Evolutionary conservation across 2,888 invertebrate genomes (phyloP), one percentile per base, ranked within the genome.

Genomic region (Aporophyla lueneburgensis): DNA sequence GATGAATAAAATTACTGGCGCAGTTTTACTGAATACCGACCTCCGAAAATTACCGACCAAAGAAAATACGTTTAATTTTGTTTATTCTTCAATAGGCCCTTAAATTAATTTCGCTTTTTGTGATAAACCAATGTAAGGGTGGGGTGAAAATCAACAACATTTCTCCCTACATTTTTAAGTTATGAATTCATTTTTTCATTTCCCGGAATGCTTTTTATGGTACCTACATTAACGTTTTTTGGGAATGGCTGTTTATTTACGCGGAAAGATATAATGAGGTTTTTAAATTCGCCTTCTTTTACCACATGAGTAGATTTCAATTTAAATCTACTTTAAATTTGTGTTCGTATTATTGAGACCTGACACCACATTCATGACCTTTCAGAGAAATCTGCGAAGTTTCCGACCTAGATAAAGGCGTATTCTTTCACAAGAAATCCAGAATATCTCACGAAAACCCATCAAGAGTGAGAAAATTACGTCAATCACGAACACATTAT

Each of bases 401-500:
- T 74, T 14, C 16, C 14, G 9, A 61, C 24, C 21, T 24, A 14
- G 2, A 79, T 43, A 79, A 78, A 72, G 49, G 43, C 27, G 49
- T n/a, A 12, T 79, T 72, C 12, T 53, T 33, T 58, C 24, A 46
- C 51, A 53, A 74, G 40, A 46, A 58, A 69, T 21, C 27, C 19
- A 51, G 33, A 65, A 76, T 27, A 40, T 51, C 40, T 46, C 16
- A 58, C 46, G 33, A 65, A 61, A 71, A 69, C 16, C 65, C 51
- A 70, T 46, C 49, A 59, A 27, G 27, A 66, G 14, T 24, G 58
- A 79, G 19, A 33, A 68, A 83, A 83, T 71, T 21, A 69, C 59
- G 71, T 33, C 65, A 75, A 83, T 82, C 71, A 74, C 66, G 24
- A 71, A 46, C 67, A 71, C 51, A 74, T 71, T 56, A 83, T 71